Conservation (phyloP, 2,888 invertebrate species). For the Tenthredo distinguenda region DNA sequence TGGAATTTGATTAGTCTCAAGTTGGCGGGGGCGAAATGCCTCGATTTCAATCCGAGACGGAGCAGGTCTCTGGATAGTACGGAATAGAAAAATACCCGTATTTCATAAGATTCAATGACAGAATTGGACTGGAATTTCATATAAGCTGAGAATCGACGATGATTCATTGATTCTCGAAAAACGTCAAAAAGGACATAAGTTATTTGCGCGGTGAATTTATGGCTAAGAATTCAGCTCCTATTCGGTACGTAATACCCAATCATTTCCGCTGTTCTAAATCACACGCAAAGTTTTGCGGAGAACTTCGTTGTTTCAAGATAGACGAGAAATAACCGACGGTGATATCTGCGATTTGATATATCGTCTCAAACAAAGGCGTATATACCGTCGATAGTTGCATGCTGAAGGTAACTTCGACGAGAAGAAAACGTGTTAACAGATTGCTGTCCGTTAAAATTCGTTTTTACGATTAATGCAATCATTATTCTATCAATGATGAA, state of each 20-base stretch:
- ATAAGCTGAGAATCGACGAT: background rate
- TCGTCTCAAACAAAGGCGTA: slow-evolving; percentile 35
- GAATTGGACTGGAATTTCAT: slow-evolving; percentile 19
- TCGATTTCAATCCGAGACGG: slow-evolving; percentile 40
- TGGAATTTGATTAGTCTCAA: slow-evolving; percentile 47
- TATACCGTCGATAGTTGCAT: background rate
- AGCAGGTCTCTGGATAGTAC: slow-evolving; percentile 28
- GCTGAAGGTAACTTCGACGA: background rate
- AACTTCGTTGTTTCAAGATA: slow-evolving; percentile 22
- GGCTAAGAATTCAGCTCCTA: background rate
- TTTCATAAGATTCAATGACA: background rate
- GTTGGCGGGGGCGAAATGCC: slow-evolving; percentile 23
- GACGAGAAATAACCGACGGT: slow-evolving; percentile 21
- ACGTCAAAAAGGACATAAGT: background rate
- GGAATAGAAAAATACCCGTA: slow-evolving; percentile 17
- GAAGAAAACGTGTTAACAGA: background rate
- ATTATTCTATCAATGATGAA: background rate
- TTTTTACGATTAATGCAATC: background rate
- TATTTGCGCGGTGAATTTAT: slow-evolving; percentile 18
- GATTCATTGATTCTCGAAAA: slow-evolving; percentile 17
- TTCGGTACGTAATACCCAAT: slow-evolving; percentile 41
- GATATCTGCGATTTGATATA: slow-evolving; percentile 39
- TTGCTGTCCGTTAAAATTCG: background rate
- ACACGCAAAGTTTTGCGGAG: slow-evolving; percentile 32
- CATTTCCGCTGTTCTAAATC: slow-evolving; percentile 48